Base-by-base conservation (phyloP, 2,113 vertebrate genomes). In the Triplophysa dalaica region DNA sequence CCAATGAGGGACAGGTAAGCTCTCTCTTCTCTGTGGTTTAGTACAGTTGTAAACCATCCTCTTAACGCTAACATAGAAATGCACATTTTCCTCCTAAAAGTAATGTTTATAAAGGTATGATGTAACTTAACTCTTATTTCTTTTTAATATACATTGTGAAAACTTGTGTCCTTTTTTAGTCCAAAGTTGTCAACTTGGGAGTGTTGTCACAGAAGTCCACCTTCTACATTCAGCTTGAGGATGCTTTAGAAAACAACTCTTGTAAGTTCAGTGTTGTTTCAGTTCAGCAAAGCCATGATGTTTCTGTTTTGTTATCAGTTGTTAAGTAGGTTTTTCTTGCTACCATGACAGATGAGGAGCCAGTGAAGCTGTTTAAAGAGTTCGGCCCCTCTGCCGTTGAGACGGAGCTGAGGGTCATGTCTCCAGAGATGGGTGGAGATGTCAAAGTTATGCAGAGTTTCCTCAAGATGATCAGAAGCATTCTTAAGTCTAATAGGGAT, bases 181-280 rank as follows among this genome's bases (percentile, higher is more conserved):
- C 97, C 0, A 98, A 97, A 90, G 83, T 98, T 26, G 87, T 97
- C 83, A 91, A 89, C 38, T 91, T 94, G 85, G 94, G 95, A 63
- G 78, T 91, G 21, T 83, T 97, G 88, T 89, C 91, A 64, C 95
- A 95, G 88, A 97, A 94, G 86, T 95, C 96, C 52, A 87, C 92
- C 76, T 96, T 98, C 89, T 92, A 78, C 69, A 3, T 90, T 65
- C 91, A 88, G 73, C 94, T 99, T 87, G 94, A 97, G 82, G 90
- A 93, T 66, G 94, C 94, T 10, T 66, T 94, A 50, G 66, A 74
- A 77, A 90, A 80, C 81, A 89, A 90, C 1, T 85, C 91, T 33
- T 95, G 95, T 98, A 93, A 97, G 96, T 94, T 6, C 24, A 3
- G 21, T 48, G n/a, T 41, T 24, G 43, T 52, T 52, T 43, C 29